phyloP scores from a whole-genome alignment of 1,140 invertebrate species.

The Gerris buenoi region DNA sequence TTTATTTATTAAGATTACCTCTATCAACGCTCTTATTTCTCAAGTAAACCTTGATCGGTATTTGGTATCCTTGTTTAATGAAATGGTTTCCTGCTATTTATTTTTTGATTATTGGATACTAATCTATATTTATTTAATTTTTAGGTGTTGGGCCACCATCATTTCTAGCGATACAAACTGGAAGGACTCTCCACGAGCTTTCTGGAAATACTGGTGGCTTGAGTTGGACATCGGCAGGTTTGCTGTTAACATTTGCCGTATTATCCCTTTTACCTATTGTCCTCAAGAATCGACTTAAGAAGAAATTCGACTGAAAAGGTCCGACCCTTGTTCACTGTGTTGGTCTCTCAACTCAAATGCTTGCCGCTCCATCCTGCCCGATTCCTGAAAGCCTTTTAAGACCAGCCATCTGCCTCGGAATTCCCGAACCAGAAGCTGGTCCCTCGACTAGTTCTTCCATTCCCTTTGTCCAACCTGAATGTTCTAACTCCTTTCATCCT shows the following conservation, averaged over 20 bases:
- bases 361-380: background rate
- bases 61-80: too few species aligned
- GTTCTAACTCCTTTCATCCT: too few species aligned
- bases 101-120: too few species aligned
- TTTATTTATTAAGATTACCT: too few species aligned
- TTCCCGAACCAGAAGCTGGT: background rate
- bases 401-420: background rate
- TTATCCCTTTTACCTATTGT: constrained; percentile 81
- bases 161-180: constrained; percentile 92
- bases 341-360: background rate
- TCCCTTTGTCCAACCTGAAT: too few species aligned
- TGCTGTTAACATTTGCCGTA: constrained; percentile 59
- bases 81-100: too few species aligned
- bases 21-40: too few species aligned
- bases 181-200: constrained; percentile 84
- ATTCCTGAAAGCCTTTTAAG: background rate
- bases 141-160: constrained; percentile 93
- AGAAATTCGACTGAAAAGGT: constrained; percentile 4
- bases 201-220: constrained; percentile 78
- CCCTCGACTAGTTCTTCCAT: too few species aligned
- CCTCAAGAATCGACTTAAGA: constrained; percentile 40
- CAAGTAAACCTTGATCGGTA: too few species aligned
- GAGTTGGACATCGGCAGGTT: constrained; percentile 69
- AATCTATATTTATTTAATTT: constrained; percentile 36
- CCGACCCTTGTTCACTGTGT: background rate